Percentiles rank a stretch among this genome's conserved stretches.
phyloP scores from a whole-genome alignment of 2,113 vertebrate genomes.

The Nestor notabilis region DNA sequence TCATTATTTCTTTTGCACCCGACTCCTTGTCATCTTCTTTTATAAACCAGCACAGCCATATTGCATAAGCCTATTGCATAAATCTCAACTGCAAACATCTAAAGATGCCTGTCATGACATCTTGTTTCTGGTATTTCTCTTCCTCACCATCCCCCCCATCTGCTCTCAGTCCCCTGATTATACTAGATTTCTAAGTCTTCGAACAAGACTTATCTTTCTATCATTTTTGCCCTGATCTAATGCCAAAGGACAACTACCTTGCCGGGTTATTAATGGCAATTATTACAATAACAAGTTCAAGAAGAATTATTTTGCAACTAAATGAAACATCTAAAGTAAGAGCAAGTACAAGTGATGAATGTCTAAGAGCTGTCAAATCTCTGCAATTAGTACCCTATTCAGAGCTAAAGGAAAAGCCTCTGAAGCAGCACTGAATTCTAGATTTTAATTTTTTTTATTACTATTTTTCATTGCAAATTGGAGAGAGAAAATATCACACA shows the following conservation, averaged over 20 bases:
- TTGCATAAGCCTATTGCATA: neutral
- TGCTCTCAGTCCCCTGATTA: neutral
- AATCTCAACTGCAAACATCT: neutral
- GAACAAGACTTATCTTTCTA: neutral
- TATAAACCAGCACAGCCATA: neutral
- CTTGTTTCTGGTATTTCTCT: neutral
- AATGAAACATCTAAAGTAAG: constrained; percentile 23
- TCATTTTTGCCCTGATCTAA: neutral
- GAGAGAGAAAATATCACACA: neutral
- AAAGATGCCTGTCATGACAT: neutral
- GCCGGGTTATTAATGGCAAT: neutral
- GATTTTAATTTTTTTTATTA: neutral
- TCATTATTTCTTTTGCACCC: neutral
- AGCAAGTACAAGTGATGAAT: neutral
- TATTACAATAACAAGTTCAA: neutral
- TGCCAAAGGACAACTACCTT: constrained; percentile 6
- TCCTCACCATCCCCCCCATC: neutral
- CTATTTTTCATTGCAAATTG: neutral
- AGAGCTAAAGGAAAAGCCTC: constrained; percentile 17
- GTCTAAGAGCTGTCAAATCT: constrained; percentile 16
- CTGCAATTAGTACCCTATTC: constrained; percentile 7
- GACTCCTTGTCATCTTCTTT: neutral
- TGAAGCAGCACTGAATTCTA: neutral
- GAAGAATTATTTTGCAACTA: neutral
- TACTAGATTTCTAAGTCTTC: neutral